Base-by-base conservation (phyloP, 2,113 vertebrate genomes). In the Panthera leo region DNA sequence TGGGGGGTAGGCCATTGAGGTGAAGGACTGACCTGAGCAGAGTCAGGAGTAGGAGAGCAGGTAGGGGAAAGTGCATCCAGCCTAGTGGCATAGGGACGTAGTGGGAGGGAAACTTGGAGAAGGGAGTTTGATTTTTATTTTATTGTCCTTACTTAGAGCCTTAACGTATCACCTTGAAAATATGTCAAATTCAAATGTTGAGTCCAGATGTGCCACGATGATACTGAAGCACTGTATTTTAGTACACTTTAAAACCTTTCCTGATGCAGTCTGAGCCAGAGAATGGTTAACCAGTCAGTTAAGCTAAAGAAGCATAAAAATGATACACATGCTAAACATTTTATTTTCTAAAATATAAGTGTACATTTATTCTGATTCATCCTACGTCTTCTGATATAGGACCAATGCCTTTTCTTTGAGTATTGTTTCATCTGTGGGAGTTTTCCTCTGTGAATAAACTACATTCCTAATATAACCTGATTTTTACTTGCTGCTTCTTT, bases 161-260 rank as follows among this genome's bases (percentile, higher is more conserved):
- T 91, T 96, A 96, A 94, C 34, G 18, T 93, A 23, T 88, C 87
- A n/a, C 88, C 71, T 83, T 96, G 68, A 85, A 95, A 95, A 48
- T 68, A 18, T 86, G 68, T 91, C 86, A 83, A 7, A 82, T 58
- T 65, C 58, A 95, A 34, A 80, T 21, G 94, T 53, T 39, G 27
- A 45, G 27, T 82, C 75, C 21, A 55, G 7, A 27, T 90, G 45
- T 55, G 48, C 31, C n/a, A 58, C 36, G 21, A 21, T 42, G 78
- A 76, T 48, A 39, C 21, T 75, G 51, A 85, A 85, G 39, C 45
- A 34, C n/a, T 84, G 2, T 36, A 51, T 95, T 93, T 88, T 93
- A 36, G 42, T 55, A n/a, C 13, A 80, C 70, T 95, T 68, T 94
- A 76, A 93, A 96, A 73, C 27, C 63, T 65, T 75, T 7, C 15